Percentiles rank a stretch among this genome's conserved stretches.
Evolutionary conservation across 2,113 vertebrate species (phyloP).

Genomic region (Onychostoma macrolepis): DNA sequence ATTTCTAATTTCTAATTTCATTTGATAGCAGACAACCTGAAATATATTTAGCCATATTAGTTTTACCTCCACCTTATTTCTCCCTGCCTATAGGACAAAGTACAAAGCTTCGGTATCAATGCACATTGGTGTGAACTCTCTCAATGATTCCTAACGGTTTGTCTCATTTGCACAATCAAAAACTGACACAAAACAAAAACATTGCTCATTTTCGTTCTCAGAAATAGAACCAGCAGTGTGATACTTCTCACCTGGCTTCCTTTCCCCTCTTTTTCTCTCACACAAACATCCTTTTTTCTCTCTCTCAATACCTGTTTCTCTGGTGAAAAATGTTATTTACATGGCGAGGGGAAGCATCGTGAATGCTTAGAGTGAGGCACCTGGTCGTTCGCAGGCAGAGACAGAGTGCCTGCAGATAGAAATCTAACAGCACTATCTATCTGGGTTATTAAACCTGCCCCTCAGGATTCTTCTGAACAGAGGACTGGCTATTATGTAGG

Average conservation of each 20-base stretch:
- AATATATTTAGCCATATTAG: background rate
- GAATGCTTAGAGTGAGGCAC: slow-evolving; percentile 79
- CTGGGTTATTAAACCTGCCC: slow-evolving; percentile 82
- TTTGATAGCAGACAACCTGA: background rate
- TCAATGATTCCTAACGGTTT: slow-evolving; percentile 3
- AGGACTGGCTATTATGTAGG: slow-evolving; percentile 80
- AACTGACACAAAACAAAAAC: slow-evolving; percentile 40
- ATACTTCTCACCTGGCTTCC: slow-evolving; percentile 61
- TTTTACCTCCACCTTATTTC: slow-evolving; percentile 1
- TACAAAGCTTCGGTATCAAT: background rate
- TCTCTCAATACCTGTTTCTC: slow-evolving; percentile 53
- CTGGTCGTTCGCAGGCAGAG: slow-evolving; percentile 77
- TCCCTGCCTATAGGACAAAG: background rate
- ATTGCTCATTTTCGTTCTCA: slow-evolving; percentile 51
- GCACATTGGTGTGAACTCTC: background rate
- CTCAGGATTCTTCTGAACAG: slow-evolving; percentile 76
- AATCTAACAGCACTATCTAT: slow-evolving; percentile 84
- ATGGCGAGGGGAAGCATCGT: slow-evolving; percentile 73
- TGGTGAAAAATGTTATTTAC: slow-evolving; percentile 82
- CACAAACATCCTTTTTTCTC: background rate
- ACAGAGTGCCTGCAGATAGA: slow-evolving; percentile 78
- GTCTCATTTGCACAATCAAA: slow-evolving; percentile 31
- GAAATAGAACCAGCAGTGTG: slow-evolving; percentile 55
- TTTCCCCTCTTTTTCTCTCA: slow-evolving; percentile 28
- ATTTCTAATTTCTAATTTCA: background rate